A percentile compares a stretch with the other conserved stretches of the same genome.
These are phyloP conservation scores for Poecilobothrus nobilitatus DNA, from an alignment of 2,888 invertebrate species.

Conservation along the genomic window DNA sequence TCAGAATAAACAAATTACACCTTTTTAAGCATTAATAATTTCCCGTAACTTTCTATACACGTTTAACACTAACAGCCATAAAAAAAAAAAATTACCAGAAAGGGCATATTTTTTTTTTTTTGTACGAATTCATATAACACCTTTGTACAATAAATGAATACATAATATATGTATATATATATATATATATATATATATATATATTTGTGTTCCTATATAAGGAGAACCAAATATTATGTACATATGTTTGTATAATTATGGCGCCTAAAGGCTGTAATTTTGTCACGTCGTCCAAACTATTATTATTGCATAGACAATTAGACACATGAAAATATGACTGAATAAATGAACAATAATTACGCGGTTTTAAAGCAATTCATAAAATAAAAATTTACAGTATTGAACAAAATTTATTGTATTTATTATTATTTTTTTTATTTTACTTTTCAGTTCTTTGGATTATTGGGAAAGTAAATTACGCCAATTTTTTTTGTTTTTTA, in stretches of 20 bases:
- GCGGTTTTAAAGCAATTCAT: not conserved
- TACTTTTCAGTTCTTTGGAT: too few species aligned
- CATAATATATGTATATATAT: too few species aligned
- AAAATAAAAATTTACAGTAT: too few species aligned
- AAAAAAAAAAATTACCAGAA: not conserved
- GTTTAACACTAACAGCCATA: not conserved
- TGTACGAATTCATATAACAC: not conserved
- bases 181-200: too few species aligned
- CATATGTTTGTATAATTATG: not conserved
- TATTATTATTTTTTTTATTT: too few species aligned
- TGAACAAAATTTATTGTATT: too few species aligned
- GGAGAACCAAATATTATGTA: not conserved
- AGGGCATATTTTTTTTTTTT: not conserved
- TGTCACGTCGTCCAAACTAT: constrained; percentile 2
- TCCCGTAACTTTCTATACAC: not conserved
- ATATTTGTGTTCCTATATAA: too few species aligned
- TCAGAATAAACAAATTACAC: constrained; percentile 4
- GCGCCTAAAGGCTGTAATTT: constrained; percentile 10
- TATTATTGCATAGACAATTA: constrained; percentile 1
- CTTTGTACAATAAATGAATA: not conserved
- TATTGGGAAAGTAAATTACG: too few species aligned
- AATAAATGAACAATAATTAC: not conserved
- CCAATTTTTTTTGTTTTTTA: too few species aligned
- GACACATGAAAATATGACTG: not conserved
- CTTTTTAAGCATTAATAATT: constrained; percentile 4